Base-by-base conservation (phyloP, 2,113 vertebrate species). In the Danio rerio region DNA sequence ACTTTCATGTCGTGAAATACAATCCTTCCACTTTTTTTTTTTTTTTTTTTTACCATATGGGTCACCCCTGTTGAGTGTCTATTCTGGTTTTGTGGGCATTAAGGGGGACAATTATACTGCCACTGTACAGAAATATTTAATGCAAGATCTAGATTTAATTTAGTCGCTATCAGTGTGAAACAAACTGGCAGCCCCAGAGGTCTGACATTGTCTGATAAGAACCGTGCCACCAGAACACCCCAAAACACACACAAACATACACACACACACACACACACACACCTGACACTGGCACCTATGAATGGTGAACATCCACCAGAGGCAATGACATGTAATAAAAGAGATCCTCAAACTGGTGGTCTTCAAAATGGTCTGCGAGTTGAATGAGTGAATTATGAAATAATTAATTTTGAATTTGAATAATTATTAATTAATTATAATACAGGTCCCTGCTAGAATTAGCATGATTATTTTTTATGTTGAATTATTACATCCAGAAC, bases 131-230 rank as follows among this genome's bases (percentile, higher is more conserved):
- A 74, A 76, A 69, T 71, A 84, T 83, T 87, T 83, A 69, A 75
- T 84, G 85, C 77, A 74, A 72, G 61, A 84, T 90, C 84, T 83
- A 86, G 83, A 88, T 89, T 86, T 89, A 80, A 90, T 88, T 86
- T 88, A 86, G 85, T 85, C 62, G 63, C 85, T 86, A 86, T 87
- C 83, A 61, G 82, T 81, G 68, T 53, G 50, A 40, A 83, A 87
- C 86, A 86, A 85, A 84, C 86, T 84, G 85, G 85, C 82, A 84
- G 78, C 80, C 80, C 85, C 55, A 72, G 69, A 88, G 88, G 86
- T 62, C 89, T 88, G 88, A 87, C 83, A 76, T 65, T 61, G 77
- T 49, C 81, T 84, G 86, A 88, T 89, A 90, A 90, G 85, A 84
- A 47, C 82, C 31, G 40, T 63, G 84, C 83, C 85, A 61, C 73